phyloP scores from a whole-genome alignment of 1,140 invertebrate genomes.

The Pemphigus obesinymphae region DNA sequence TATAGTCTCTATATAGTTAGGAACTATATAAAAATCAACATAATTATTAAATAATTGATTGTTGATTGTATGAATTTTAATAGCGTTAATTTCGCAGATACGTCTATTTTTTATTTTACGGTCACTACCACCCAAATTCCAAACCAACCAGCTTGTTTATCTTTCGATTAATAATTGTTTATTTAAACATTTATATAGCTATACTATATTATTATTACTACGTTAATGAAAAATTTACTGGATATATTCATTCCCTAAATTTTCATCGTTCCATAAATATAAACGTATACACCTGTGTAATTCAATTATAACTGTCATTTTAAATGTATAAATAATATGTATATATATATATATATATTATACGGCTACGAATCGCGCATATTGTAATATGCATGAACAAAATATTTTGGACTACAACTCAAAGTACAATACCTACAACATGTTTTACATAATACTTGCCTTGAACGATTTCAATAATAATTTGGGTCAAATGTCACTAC shows the following conservation, averaged over 20 bases:
- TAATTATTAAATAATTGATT: too few relatives aligned
- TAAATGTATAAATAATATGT: neutral
- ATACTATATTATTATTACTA: neutral
- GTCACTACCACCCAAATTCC: too few relatives aligned
- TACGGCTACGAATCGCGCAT: too few relatives aligned
- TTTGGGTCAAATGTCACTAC: neutral
- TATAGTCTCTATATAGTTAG: too few relatives aligned
- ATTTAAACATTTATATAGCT: neutral
- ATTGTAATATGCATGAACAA: neutral
- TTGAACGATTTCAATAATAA: neutral
- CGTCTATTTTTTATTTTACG: too few relatives aligned
- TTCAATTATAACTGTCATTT: neutral
- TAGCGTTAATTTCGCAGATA: too few relatives aligned
- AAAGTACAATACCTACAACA: neutral
- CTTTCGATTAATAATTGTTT: neutral
- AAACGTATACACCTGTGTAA: neutral
- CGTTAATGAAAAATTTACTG: neutral
- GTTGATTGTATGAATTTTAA: too few relatives aligned
- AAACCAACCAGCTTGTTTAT: too few relatives aligned
- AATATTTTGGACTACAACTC: neutral
- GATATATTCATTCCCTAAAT: neutral
- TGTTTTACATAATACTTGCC: neutral
- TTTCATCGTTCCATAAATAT: too few relatives aligned
- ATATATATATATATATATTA: neutral
- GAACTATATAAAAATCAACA: too few relatives aligned